Evolutionary conservation across 2,888 invertebrate genomes (phyloP).

Genomic region (Eristalis tenax): DNA sequence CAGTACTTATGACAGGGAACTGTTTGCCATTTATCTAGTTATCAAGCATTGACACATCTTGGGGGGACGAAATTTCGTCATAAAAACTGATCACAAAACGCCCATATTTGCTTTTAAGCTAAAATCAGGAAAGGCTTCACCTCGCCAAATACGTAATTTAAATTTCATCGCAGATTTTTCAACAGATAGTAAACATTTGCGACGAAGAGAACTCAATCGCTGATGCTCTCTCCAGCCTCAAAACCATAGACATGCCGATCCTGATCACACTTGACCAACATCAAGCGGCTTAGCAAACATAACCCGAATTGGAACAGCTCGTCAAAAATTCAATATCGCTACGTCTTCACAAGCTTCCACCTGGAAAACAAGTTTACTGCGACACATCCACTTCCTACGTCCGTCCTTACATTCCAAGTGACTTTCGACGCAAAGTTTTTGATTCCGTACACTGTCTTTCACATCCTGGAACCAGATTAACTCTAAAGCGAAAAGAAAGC

Average conservation of each 20-base stretch:
- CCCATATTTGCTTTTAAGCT: conserved; percentile 75
- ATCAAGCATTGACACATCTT: conserved; percentile 73
- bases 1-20: conserved; percentile 77
- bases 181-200: conserved; percentile 35
- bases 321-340: no score
- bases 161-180: conserved; percentile 74
- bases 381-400: no score
- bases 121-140: conserved; percentile 75
- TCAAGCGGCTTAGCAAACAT: no score
- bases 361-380: no score
- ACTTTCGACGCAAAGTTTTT: not conserved
- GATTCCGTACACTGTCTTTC: not conserved
- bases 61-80: conserved; percentile 61
- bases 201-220: conserved; percentile 15
- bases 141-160: conserved; percentile 77
- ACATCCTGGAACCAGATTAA: not conserved
- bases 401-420: no score
- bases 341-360: no score
- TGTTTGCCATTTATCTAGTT: conserved; percentile 77
- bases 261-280: not conserved
- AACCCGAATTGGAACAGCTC: no score
- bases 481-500: not conserved
- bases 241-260: conserved; percentile 34
- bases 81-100: conserved; percentile 71
- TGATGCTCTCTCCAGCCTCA: conserved; percentile 72